Percentiles rank a stretch among this genome's conserved stretches.
These are phyloP conservation scores for Ellobium chinense DNA, from an alignment of 2,888 invertebrate species.

Conservation along the genomic window DNA sequence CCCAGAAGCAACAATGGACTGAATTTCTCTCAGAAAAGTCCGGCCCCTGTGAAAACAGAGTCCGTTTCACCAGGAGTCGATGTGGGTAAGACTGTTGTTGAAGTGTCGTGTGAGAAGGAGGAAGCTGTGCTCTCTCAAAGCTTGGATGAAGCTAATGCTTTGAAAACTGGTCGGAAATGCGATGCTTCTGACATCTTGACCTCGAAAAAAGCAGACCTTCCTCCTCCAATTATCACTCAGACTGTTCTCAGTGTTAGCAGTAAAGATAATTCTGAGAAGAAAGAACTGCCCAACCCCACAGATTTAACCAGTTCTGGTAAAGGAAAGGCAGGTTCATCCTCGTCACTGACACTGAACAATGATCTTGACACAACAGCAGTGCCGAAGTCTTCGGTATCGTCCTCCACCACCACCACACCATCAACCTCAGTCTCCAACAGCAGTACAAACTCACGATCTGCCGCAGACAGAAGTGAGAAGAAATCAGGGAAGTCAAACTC, in stretches of 20 bases:
- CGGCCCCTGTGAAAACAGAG: background rate
- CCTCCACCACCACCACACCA: background rate
- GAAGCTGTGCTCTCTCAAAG: background rate
- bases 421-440: slow-evolving; percentile 3
- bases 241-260: slow-evolving; percentile 31
- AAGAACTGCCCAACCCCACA: background rate
- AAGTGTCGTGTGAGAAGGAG: background rate
- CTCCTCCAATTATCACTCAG: background rate
- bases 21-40: background rate
- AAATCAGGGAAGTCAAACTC: slow-evolving; percentile 19
- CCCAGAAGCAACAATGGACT: background rate
- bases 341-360: background rate
- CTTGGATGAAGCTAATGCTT: background rate
- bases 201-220: slow-evolving; percentile 1
- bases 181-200: background rate
- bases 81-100: background rate
- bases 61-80: background rate
- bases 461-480: slow-evolving; percentile 28
- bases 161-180: background rate
- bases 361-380: background rate
- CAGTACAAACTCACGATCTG: background rate
- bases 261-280: slow-evolving; percentile 31
- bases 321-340: slow-evolving; percentile 7
- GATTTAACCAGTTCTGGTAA: background rate
- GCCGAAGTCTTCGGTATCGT: background rate